phyloP scores from a whole-genome alignment of 2,113 vertebrate genomes.

The Suricata suricatta region DNA sequence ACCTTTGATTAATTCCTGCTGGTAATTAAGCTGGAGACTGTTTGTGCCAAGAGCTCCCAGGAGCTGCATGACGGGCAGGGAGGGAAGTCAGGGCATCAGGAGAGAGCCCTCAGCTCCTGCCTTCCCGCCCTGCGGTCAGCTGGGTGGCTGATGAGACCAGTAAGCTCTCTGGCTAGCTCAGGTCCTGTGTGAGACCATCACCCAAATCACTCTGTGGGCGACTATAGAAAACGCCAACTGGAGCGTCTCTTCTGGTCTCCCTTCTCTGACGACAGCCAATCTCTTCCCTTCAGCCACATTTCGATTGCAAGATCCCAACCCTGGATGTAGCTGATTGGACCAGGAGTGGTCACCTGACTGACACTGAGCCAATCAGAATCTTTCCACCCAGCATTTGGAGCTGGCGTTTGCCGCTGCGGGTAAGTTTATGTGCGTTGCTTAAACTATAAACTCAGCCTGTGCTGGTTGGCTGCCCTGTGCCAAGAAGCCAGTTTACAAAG shows the following conservation, averaged over 20 bases:
- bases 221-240: background rate
- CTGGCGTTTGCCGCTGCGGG: background rate
- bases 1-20: constrained; percentile 80
- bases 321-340: background rate
- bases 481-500: background rate
- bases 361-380: constrained; percentile 8
- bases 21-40: constrained; percentile 70
- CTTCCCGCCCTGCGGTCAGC: background rate
- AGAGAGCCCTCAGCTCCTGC: background rate
- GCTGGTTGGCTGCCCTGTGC: background rate
- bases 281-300: background rate
- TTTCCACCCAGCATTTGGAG: background rate
- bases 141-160: background rate
- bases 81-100: background rate
- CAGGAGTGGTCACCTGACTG: background rate
- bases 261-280: background rate
- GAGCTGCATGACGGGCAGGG: background rate
- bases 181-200: background rate
- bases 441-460: background rate
- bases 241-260: background rate
- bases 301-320: background rate
- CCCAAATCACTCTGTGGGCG: background rate
- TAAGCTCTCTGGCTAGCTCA: background rate
- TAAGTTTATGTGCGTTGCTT: background rate
- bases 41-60: constrained; percentile 65